Percentiles rank a stretch among this genome's conserved stretches.
Conservation (phyloP, 2,113 vertebrate species). For the Pseudopipra pipra region DNA sequence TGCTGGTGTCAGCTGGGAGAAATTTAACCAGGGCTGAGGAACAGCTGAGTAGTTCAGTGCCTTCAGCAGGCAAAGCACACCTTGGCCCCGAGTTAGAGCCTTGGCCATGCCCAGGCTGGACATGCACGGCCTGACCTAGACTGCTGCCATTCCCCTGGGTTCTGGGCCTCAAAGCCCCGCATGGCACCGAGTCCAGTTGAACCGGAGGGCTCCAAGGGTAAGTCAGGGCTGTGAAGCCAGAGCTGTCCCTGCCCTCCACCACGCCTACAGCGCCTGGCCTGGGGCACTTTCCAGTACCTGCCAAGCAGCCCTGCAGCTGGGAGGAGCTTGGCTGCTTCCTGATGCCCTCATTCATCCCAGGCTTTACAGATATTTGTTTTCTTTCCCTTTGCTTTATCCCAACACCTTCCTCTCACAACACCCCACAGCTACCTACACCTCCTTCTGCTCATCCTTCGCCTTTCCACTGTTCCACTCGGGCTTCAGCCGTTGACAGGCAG, state of each 20-base stretch:
- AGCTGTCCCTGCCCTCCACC: background rate
- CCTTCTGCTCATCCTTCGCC: background rate
- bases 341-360: background rate
- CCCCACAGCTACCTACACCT: slow-evolving; percentile 13
- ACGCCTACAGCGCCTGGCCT: slow-evolving; percentile 20
- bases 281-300: background rate
- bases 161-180: rapidly evolving
- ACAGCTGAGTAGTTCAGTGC: background rate
- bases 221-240: background rate
- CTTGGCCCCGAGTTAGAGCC: rapidly evolving
- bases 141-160: background rate
- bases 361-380: slow-evolving; percentile 25
- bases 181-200: background rate
- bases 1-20: background rate
- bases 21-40: background rate
- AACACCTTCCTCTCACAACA: background rate
- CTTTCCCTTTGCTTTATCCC: slow-evolving; percentile 9
- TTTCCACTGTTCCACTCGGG: background rate
- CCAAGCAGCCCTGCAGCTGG: slow-evolving; percentile 25
- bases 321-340: slow-evolving; percentile 21
- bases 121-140: rapidly evolving
- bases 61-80: background rate
- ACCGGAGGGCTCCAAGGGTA: background rate
- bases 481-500: background rate
- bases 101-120: background rate